Conservation (phyloP, 2,888 invertebrate species). For the Subacronicta megacephala region DNA sequence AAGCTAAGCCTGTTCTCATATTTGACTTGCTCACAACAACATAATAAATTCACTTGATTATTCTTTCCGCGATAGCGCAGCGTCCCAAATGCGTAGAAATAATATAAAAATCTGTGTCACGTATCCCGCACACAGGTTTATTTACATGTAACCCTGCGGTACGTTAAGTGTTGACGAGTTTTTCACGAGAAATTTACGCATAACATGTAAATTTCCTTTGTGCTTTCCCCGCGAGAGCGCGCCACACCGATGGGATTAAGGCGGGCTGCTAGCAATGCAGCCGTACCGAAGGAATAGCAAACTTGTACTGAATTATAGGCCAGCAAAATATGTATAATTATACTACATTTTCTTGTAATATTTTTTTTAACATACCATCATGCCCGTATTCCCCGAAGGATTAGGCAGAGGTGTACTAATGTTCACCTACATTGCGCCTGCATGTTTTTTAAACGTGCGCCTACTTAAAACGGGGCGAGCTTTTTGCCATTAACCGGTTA, state of each 20-base stretch:
- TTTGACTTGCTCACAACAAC: slow-evolving; percentile 31
- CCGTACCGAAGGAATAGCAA: neutral
- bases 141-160: slow-evolving; percentile 32
- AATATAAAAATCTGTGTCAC: slow-evolving; percentile 36
- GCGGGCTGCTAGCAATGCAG: slow-evolving; percentile 9
- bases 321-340: neutral
- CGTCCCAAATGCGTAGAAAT: slow-evolving; percentile 18
- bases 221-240: slow-evolving; percentile 32
- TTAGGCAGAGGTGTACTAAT: no score
- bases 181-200: slow-evolving; percentile 53
- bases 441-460: no score
- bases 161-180: slow-evolving; percentile 55
- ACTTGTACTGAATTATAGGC: neutral
- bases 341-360: no score
- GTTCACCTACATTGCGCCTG: no score
- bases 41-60: slow-evolving; percentile 48
- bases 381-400: no score
- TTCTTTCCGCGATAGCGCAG: slow-evolving; percentile 12
- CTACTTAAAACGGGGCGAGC: no score
- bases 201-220: slow-evolving; percentile 53
- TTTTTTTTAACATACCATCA: no score
- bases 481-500: no score
- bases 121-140: slow-evolving; percentile 25
- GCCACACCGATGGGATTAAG: slow-evolving; percentile 33
- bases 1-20: slow-evolving; percentile 8